These are phyloP conservation scores for Arvicanthis niloticus DNA, from an alignment of 2,113 vertebrate genomes.

Conservation along the genomic window DNA sequence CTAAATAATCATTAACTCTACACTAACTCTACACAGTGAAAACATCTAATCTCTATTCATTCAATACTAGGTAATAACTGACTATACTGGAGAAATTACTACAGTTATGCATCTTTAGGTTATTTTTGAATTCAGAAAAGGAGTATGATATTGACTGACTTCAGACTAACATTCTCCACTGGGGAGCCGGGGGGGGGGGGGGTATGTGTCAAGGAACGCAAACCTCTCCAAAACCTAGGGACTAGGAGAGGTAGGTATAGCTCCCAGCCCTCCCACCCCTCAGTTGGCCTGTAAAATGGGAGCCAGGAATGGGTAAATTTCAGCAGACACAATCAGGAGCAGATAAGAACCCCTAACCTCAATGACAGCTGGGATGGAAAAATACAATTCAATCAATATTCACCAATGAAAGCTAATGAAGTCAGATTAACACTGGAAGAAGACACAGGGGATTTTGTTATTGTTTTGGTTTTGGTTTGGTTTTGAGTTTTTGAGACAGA, in stretches of 20 bases:
- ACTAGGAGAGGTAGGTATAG: not conserved
- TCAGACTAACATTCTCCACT: not conserved
- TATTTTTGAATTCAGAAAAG: not conserved
- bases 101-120: not conserved
- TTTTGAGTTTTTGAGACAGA: not conserved
- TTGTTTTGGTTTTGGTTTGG: not conserved
- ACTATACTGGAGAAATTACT: not conserved
- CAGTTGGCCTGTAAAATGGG: not conserved
- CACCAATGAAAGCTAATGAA: slow-evolving; percentile 10
- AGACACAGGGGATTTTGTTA: not conserved
- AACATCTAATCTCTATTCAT: not conserved
- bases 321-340: not conserved
- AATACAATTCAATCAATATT: not conserved
- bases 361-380: not conserved
- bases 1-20: not conserved
- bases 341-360: not conserved
- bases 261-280: not conserved
- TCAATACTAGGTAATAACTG: not conserved
- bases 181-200: not conserved
- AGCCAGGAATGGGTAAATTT: not conserved
- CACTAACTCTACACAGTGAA: not conserved
- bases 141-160: not conserved
- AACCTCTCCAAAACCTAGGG: not conserved
- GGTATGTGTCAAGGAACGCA: not conserved
- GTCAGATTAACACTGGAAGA: not conserved